Evolutionary conservation across 2,113 vertebrate species (phyloP).

Genomic region (Bujurquina vittata): DNA sequence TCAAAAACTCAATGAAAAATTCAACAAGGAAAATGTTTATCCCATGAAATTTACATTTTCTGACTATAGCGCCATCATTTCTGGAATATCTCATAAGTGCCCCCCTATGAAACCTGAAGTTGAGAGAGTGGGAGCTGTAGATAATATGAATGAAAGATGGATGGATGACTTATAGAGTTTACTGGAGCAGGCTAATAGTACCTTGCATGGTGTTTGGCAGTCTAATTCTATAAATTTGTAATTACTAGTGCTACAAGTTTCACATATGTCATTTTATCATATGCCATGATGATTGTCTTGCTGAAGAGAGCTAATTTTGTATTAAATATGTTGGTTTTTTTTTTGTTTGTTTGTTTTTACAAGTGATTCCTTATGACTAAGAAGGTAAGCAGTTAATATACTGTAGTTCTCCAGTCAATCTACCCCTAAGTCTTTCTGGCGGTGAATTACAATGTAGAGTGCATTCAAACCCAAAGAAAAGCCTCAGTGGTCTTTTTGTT

Average conservation of each 20-base stretch:
- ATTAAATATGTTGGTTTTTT: background rate
- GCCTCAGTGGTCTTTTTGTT: background rate
- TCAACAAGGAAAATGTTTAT: background rate
- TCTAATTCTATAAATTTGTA: background rate
- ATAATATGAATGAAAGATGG: background rate
- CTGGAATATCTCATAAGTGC: background rate
- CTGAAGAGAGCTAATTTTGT: background rate
- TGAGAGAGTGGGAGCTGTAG: background rate
- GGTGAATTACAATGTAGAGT: background rate
- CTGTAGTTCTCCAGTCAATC: background rate
- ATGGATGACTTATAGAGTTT: no score
- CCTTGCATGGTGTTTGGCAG: background rate
- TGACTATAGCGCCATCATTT: background rate
- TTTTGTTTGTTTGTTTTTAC: background rate
- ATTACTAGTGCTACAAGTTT: background rate
- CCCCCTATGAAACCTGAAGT: background rate
- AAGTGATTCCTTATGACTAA: background rate
- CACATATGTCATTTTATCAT: background rate
- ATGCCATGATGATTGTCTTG: no score
- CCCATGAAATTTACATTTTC: background rate
- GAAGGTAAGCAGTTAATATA: background rate
- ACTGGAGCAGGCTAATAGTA: background rate
- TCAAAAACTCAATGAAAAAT: background rate
- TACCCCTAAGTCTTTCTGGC: background rate
- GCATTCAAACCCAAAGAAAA: background rate